A percentile compares a stretch with the other conserved stretches of the same genome.
Conservation (phyloP, 2,113 vertebrate genomes). For the Leucoraja erinaceus region DNA sequence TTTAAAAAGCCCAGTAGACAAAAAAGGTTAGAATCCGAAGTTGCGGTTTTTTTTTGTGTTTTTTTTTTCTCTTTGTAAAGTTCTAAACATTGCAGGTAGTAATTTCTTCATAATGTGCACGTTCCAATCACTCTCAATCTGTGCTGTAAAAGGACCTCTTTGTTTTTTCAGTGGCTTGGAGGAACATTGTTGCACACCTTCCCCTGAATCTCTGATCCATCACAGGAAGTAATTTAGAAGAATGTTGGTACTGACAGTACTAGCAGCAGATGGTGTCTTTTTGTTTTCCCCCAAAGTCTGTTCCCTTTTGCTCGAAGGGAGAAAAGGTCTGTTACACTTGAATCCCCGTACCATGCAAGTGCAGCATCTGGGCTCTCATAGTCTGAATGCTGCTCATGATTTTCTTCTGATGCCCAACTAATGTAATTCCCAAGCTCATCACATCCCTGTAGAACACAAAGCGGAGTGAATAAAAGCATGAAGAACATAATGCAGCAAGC, state of each 20-base stretch:
- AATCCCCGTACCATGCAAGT: slow-evolving; percentile 92
- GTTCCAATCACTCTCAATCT: background rate
- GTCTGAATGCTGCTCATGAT: slow-evolving; percentile 99
- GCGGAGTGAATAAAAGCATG: slow-evolving; percentile 46
- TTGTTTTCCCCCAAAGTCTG: slow-evolving; percentile 44
- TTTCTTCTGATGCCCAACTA: slow-evolving; percentile 98
- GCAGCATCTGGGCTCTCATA: slow-evolving; percentile 96
- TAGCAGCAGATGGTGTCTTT: slow-evolving; percentile 24
- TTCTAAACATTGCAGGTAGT: slow-evolving; percentile 33
- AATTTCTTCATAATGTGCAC: slow-evolving; percentile 29
- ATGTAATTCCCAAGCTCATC: slow-evolving; percentile 94
- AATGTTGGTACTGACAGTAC: slow-evolving; percentile 35
- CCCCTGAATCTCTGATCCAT: slow-evolving; percentile 31
- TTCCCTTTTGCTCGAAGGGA: slow-evolving; percentile 54
- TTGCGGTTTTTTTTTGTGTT: slow-evolving; percentile 56
- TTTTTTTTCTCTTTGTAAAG: slow-evolving; percentile 13
- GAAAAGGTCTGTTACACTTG: slow-evolving; percentile 79
- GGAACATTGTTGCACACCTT: slow-evolving; percentile 19
- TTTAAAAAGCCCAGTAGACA: slow-evolving; percentile 76
- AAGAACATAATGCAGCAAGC: background rate
- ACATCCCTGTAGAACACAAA: slow-evolving; percentile 79
- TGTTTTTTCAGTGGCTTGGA: background rate
- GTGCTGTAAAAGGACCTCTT: background rate
- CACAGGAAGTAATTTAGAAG: slow-evolving; percentile 10
- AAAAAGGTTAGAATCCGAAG: slow-evolving; percentile 78